phyloP scores from a whole-genome alignment of 2,113 vertebrate genomes.

The Muntiacus reevesi region DNA sequence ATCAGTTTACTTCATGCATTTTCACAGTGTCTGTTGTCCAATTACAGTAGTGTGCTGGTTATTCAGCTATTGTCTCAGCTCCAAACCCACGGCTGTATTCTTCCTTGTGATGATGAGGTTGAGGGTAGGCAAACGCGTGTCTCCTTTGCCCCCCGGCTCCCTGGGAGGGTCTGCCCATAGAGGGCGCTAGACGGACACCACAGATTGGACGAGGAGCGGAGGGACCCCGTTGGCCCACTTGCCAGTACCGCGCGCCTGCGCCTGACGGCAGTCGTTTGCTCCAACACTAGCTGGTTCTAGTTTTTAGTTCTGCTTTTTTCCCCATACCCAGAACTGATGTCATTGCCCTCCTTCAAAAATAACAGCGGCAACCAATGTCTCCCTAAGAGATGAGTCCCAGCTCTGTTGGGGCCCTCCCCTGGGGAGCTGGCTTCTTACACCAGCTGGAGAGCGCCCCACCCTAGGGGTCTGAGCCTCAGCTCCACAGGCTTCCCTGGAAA shows the following conservation, averaged over 20 bases:
- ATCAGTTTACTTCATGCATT: background rate
- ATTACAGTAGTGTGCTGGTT: background rate
- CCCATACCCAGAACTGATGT: background rate
- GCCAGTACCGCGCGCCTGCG: fast-evolving
- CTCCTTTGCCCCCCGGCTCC: background rate
- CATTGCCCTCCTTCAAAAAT: background rate
- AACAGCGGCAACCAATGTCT: background rate
- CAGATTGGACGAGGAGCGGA: background rate
- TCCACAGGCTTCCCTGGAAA: background rate
- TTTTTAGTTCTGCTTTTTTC: background rate
- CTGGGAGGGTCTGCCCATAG: background rate
- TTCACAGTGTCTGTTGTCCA: background rate
- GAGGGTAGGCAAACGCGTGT: background rate
- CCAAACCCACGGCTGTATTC: background rate
- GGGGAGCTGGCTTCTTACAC: background rate
- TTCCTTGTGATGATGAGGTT: background rate
- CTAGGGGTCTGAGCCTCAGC: background rate
- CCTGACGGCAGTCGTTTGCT: background rate
- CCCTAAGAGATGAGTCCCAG: background rate
- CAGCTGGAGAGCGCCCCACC: background rate
- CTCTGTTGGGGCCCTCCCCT: background rate
- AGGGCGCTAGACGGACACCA: background rate
- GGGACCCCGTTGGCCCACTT: fast-evolving
- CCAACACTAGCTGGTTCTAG: background rate
- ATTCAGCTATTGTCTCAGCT: background rate